Conservation (phyloP, 2,797 vertebrate genomes). For the Octomys mimax region DNA sequence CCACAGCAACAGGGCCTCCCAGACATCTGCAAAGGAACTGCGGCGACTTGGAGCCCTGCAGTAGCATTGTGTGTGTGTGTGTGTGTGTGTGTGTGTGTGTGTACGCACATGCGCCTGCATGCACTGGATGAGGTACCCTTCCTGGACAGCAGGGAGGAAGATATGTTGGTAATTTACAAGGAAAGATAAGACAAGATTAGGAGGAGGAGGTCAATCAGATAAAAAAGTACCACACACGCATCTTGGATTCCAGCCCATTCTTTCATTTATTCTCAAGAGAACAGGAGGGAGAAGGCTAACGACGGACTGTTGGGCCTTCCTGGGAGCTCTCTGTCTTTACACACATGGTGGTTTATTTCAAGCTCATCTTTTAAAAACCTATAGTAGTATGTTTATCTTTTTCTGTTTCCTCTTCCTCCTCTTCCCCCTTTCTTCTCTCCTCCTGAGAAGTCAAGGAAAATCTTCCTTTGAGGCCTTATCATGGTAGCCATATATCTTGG, state of each 20-base stretch:
- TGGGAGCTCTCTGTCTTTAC: neutral
- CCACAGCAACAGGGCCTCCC: neutral
- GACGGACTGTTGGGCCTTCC: neutral
- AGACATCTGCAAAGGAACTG: neutral
- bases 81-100: neutral
- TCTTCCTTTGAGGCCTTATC: neutral
- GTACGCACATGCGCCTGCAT: neutral
- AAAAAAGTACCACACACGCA: constrained; percentile 55
- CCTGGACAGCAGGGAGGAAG: constrained; percentile 17
- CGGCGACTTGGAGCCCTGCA: neutral
- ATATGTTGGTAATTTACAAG: constrained; percentile 49
- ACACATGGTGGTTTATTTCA: neutral
- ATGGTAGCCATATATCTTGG: too few relatives aligned
- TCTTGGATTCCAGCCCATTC: constrained; percentile 51
- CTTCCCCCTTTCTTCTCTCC: neutral
- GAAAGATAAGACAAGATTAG: constrained; percentile 60
- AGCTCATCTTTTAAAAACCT: neutral
- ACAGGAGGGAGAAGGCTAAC: neutral
- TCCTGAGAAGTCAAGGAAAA: neutral
- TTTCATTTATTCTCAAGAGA: constrained; percentile 22
- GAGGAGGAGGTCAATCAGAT: constrained; percentile 73
- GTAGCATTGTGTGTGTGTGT: neutral
- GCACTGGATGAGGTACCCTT: neutral
- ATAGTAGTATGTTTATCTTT: neutral
- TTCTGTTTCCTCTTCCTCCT: neutral